A percentile compares a stretch with the other conserved stretches of the same genome.
Conservation (phyloP, 2,113 vertebrate genomes). For the Notechis scutatus region DNA sequence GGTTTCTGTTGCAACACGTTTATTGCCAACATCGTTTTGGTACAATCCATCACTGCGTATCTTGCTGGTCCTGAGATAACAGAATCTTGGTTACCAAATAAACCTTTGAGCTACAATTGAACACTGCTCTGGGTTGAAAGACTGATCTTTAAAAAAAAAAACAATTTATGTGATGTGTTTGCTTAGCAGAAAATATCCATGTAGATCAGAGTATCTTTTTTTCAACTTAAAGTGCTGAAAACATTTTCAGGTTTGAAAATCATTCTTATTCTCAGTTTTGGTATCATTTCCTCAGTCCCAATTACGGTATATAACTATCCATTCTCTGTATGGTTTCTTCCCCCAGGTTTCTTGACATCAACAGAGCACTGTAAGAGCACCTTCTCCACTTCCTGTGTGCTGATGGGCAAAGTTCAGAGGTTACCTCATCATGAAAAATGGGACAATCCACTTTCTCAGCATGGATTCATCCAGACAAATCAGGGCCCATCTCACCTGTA, state of each 20-base stretch:
- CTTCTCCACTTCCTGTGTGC: not conserved
- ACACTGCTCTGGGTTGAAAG: not conserved
- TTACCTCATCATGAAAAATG: not conserved
- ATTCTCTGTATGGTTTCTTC: not conserved
- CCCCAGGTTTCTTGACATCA: constrained; percentile 25
- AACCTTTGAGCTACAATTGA: not conserved
- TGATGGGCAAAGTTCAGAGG: not conserved
- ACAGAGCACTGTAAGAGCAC: not conserved
- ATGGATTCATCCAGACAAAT: not conserved
- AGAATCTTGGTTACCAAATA: not conserved
- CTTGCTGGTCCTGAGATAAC: not conserved
- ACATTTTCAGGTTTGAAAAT: not conserved
- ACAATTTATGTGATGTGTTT: not conserved
- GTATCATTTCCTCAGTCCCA: too few species aligned
- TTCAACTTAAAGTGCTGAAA: not conserved
- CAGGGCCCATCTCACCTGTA: not conserved
- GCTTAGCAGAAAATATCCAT: not conserved
- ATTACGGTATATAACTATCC: not conserved
- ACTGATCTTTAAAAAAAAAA: too few species aligned
- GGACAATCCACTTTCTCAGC: not conserved
- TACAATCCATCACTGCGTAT: not conserved
- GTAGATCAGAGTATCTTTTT: not conserved
- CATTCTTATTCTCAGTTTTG: not conserved
- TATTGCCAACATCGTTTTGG: not conserved
- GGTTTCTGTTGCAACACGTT: not conserved